A percentile compares a stretch with the other conserved stretches of the same genome.
Evolutionary conservation across 2,797 vertebrate genomes (phyloP).

Genomic region (Liparis tanakae): DNA sequence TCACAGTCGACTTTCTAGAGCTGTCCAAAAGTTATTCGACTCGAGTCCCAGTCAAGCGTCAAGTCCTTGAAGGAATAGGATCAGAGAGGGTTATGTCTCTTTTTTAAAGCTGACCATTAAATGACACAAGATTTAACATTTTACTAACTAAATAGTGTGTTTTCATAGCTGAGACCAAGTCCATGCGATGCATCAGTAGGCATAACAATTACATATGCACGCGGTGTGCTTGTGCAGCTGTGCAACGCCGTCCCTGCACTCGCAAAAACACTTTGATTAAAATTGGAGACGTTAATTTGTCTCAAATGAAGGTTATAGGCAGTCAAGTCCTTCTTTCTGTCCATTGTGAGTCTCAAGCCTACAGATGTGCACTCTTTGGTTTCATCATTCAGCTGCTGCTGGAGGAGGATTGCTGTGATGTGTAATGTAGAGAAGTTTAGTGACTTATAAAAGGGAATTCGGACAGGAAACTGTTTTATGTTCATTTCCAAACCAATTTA

Average conservation of each 20-base stretch:
- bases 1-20: background rate
- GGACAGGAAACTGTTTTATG: background rate
- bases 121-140: background rate
- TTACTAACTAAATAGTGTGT: background rate
- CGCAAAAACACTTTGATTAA: constrained; percentile 1
- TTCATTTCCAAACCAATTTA: background rate
- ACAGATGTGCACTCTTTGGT: background rate
- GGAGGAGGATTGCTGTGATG: background rate
- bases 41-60: background rate
- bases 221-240: background rate
- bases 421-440: background rate
- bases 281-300: background rate
- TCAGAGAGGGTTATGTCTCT: background rate
- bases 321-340: constrained; percentile 12
- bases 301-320: background rate
- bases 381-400: background rate
- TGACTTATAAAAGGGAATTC: background rate
- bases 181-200: background rate
- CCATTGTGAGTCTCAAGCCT: background rate
- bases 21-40: background rate
- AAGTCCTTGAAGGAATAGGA: background rate
- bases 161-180: background rate
- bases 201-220: background rate
- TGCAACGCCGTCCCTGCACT: background rate
- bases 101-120: background rate